Evolutionary conservation across 2,113 vertebrate genomes (phyloP).

Genomic region (Dipodomys stephensi): DNA sequence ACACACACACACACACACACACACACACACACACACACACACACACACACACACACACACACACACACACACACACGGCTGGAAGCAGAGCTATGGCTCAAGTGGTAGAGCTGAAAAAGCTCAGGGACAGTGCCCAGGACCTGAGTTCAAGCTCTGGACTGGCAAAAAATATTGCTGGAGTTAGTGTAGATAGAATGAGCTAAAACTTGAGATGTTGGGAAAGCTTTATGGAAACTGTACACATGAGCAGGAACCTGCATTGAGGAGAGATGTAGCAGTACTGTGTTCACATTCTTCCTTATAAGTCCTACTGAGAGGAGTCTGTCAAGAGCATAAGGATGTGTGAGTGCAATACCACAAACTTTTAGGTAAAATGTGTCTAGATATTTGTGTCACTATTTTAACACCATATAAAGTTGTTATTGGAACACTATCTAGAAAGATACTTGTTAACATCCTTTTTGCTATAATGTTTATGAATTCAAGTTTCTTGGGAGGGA

Average conservation of each 20-base stretch:
- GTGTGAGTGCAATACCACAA: background rate
- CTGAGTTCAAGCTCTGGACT: too few relatives aligned
- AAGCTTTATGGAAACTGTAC: too few relatives aligned
- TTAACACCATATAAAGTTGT: background rate
- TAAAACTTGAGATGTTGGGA: background rate
- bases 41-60: too few relatives aligned
- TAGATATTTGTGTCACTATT: background rate
- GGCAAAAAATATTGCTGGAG: too few relatives aligned
- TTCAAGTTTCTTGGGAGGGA: background rate
- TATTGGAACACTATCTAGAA: background rate
- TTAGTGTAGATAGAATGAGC: background rate
- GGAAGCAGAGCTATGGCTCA: too few relatives aligned
- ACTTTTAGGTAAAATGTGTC: background rate
- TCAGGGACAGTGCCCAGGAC: too few relatives aligned
- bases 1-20: too few relatives aligned
- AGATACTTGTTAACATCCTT: background rate
- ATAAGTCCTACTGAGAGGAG: background rate
- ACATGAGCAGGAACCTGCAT: background rate
- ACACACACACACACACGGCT: too few relatives aligned
- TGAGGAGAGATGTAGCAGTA: background rate
- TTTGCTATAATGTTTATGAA: background rate
- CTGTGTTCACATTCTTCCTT: background rate
- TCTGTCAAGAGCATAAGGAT: background rate
- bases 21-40: too few relatives aligned
- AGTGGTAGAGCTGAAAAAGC: too few relatives aligned